Evolutionary conservation across 2,888 invertebrate genomes (phyloP).

Genomic region (Andrena bicolor): DNA sequence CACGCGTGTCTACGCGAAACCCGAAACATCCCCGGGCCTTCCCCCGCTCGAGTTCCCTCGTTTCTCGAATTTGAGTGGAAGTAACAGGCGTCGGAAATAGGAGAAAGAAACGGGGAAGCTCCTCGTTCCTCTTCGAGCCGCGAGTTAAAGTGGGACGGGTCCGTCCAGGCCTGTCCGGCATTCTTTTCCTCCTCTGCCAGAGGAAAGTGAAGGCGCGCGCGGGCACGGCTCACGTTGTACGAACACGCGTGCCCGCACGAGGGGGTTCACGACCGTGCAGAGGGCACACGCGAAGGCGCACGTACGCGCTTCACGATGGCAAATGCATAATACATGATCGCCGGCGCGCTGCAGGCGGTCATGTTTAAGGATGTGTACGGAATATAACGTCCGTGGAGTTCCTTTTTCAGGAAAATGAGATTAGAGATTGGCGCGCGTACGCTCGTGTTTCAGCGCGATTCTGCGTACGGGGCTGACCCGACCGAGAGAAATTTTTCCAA

Average conservation of each 20-base stretch:
- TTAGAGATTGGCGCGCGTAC: constrained; percentile 68
- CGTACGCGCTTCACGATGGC: constrained; percentile 68
- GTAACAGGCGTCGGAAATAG: not conserved
- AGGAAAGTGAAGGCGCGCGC: constrained; percentile 42
- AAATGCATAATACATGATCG: constrained; percentile 76
- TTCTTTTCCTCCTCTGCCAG: not conserved
- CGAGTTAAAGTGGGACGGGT: not conserved
- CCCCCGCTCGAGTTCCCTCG: constrained; percentile 20
- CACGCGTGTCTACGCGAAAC: constrained; percentile 40
- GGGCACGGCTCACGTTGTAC: constrained; percentile 11
- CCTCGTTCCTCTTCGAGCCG: not conserved
- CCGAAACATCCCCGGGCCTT: constrained; percentile 24
- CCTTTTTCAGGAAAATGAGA: constrained; percentile 73
- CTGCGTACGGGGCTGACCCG: constrained; percentile 10
- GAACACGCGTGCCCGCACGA: constrained; percentile 54
- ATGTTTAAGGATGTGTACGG: constrained; percentile 74
- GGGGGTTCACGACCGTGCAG: constrained; percentile 37
- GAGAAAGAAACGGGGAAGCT: not conserved
- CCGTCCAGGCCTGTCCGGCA: constrained; percentile 7
- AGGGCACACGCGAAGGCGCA: constrained; percentile 41
- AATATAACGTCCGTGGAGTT: constrained; percentile 69
- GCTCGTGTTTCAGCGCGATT: constrained; percentile 30
- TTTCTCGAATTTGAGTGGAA: constrained; percentile 36
- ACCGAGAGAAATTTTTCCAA: constrained; percentile 48
- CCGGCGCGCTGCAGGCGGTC: constrained; percentile 71